Conservation (phyloP, 2,797 vertebrate genomes). For the Champsocephalus esox region DNA sequence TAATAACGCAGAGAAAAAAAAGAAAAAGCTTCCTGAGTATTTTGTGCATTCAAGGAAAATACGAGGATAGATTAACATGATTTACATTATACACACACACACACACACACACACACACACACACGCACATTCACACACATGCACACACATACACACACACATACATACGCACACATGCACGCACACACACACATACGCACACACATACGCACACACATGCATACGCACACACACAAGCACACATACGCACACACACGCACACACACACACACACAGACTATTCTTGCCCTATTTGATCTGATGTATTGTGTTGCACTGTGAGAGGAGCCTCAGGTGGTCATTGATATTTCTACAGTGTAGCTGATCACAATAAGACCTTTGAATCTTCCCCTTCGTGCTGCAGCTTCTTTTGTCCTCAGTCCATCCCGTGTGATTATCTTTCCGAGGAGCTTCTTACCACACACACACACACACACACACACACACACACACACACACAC, state of each 20-base stretch:
- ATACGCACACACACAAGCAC: too few relatives aligned
- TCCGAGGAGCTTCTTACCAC: slow-evolving; percentile 25
- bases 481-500: neutral
- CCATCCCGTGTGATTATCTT: slow-evolving; percentile 17
- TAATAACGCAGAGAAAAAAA: slow-evolving; percentile 1
- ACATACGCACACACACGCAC: neutral
- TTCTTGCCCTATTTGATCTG: neutral
- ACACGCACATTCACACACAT: too few relatives aligned
- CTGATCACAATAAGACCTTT: too few relatives aligned
- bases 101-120: neutral
- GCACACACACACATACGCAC: too few relatives aligned
- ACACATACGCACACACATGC: neutral
- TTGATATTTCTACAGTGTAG: too few relatives aligned
- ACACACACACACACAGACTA: neutral
- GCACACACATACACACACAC: too few relatives aligned
- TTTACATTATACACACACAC: neutral
- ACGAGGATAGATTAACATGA: neutral
- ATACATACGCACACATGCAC: too few relatives aligned
- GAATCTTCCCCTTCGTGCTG: too few relatives aligned
- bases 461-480: neutral
- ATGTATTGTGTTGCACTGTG: too few relatives aligned
- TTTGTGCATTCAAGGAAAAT: slow-evolving; percentile 8
- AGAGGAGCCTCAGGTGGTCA: too few relatives aligned
- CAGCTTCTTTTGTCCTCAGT: slow-evolving; percentile 13
- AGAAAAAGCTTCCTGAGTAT: neutral